Evolutionary conservation across 2,113 vertebrate genomes (phyloP).

Genomic region (Python bivittatus): DNA sequence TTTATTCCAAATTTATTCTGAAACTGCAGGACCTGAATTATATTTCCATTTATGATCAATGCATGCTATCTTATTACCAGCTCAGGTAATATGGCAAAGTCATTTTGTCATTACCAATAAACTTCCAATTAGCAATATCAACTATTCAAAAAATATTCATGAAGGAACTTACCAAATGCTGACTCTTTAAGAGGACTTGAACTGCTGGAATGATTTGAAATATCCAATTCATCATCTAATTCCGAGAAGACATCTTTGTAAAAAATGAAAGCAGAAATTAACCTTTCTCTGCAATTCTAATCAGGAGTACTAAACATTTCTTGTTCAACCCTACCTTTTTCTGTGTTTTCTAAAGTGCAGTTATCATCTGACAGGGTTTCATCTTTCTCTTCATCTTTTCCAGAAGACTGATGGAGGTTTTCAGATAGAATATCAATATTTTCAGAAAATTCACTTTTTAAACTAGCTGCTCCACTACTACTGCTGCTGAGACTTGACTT

Average conservation of each 20-base stretch:
- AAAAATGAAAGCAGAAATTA: conserved; percentile 34
- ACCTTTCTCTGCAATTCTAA: background rate
- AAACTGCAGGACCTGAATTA: background rate
- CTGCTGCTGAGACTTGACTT: conserved; percentile 65
- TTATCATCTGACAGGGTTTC: conserved; percentile 57
- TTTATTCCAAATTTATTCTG: background rate
- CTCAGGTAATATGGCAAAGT: background rate
- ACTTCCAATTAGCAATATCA: background rate
- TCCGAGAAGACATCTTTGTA: conserved; percentile 67
- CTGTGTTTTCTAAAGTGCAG: conserved; percentile 56
- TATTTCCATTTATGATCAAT: background rate
- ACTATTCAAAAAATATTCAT: background rate
- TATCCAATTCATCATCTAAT: conserved; percentile 68
- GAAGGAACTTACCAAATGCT: conserved; percentile 64
- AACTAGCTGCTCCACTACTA: conserved; percentile 61
- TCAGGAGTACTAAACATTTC: background rate
- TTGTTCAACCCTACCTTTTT: conserved; percentile 62
- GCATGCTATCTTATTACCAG: background rate
- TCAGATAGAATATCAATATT: conserved; percentile 40
- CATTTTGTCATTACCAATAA: background rate
- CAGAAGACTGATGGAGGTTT: conserved; percentile 39
- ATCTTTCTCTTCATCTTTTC: conserved; percentile 64
- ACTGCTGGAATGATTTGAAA: conserved; percentile 58
- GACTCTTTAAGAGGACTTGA: conserved; percentile 67
- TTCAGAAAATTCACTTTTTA: conserved; percentile 68